phyloP scores from a whole-genome alignment of 2,888 invertebrate species.

The Pyrrhosoma nymphula region DNA sequence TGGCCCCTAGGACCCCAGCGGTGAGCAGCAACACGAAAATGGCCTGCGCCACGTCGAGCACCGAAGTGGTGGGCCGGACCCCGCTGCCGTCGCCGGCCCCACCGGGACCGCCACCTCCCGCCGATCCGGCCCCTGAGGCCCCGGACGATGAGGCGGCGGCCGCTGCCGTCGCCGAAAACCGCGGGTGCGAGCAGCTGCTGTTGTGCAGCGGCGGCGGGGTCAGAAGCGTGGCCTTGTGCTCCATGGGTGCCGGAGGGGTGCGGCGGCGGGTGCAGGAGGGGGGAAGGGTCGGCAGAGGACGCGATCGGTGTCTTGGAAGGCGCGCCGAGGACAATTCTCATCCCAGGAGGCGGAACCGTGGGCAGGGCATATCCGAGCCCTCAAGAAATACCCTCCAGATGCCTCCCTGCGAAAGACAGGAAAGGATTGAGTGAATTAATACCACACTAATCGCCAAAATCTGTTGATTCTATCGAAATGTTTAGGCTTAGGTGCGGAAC shows the following conservation, averaged over 20 bases:
- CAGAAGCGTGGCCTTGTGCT: slow-evolving; percentile 86
- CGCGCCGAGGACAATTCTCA: background rate
- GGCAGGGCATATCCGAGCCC: background rate
- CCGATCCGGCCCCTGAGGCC: slow-evolving; percentile 31
- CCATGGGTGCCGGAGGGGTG: slow-evolving; percentile 75
- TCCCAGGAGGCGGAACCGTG: background rate
- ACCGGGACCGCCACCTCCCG: slow-evolving; percentile 40
- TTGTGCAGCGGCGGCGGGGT: slow-evolving; percentile 90
- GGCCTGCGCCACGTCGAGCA: slow-evolving; percentile 85
- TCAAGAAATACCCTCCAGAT: background rate
- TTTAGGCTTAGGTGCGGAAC: too few relatives aligned
- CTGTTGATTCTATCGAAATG: too few relatives aligned
- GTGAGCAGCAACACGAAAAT: slow-evolving; percentile 88
- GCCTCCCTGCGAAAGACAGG: background rate
- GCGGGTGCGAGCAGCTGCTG: slow-evolving; percentile 89
- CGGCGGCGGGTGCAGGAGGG: background rate
- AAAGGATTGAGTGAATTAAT: background rate
- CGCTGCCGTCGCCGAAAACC: slow-evolving; percentile 81
- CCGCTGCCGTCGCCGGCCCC: slow-evolving; percentile 62
- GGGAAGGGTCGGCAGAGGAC: background rate
- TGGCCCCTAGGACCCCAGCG: slow-evolving; percentile 89
- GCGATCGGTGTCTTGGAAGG: background rate
- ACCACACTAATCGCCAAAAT: too few relatives aligned
- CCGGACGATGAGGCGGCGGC: slow-evolving; percentile 74
- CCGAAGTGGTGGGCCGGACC: slow-evolving; percentile 72